These are phyloP conservation scores for Phylloscopus trochiloides DNA, from an alignment of 2,113 vertebrate species.

Conservation along the genomic window DNA sequence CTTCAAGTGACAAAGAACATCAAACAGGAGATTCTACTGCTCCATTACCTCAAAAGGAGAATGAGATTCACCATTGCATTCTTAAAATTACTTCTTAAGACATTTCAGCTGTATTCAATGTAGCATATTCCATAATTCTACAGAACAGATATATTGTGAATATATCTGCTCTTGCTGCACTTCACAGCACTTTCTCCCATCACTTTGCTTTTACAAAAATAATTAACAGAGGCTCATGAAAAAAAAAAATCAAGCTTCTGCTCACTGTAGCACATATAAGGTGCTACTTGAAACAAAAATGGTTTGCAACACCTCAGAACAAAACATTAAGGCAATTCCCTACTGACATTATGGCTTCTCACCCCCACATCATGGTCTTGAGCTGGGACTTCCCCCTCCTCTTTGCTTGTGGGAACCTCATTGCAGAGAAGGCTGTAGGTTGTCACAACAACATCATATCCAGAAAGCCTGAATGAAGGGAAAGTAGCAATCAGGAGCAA, in stretches of 20 bases:
- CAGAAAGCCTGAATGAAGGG: constrained; percentile 77
- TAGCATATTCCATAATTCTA: neutral
- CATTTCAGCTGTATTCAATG: neutral
- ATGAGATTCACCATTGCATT: rapidly evolving
- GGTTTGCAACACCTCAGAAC: neutral
- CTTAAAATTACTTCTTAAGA: neutral
- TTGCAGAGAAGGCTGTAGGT: constrained; percentile 90
- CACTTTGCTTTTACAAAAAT: neutral
- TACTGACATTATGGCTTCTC: neutral
- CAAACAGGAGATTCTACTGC: neutral
- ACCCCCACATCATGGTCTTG: constrained; percentile 72
- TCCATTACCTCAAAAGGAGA: neutral
- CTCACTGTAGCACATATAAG: neutral
- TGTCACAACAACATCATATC: constrained; percentile 90
- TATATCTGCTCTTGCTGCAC: neutral
- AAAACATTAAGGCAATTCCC: neutral
- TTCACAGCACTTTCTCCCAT: neutral
- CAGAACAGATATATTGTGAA: neutral
- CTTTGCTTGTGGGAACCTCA: constrained; percentile 84
- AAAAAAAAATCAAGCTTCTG: neutral
- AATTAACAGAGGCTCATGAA: neutral
- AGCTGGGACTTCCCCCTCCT: constrained; percentile 70
- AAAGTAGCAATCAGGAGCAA: neutral
- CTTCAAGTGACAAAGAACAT: neutral
- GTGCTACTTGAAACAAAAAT: neutral